These are phyloP conservation scores for Xestia rhomboidea DNA, from an alignment of 2,888 invertebrate species.

Conservation along the genomic window DNA sequence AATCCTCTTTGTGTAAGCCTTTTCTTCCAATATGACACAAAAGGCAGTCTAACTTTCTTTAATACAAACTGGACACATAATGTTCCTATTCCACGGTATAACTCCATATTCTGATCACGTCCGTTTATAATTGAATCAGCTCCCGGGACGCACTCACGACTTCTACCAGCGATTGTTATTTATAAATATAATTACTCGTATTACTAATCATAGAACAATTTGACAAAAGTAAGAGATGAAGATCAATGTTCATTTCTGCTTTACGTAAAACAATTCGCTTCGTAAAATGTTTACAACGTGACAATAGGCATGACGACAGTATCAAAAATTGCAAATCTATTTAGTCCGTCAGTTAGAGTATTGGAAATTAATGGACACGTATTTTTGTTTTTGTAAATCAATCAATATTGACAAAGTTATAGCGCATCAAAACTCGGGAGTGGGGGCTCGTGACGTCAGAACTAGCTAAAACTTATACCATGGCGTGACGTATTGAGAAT, in stretches of 20 bases:
- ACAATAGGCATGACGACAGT: too few species aligned
- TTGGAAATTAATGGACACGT: too few species aligned
- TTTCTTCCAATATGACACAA: not conserved
- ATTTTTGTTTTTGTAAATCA: too few species aligned
- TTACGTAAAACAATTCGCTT: too few species aligned
- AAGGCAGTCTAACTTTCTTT: not conserved
- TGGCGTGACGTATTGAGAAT: too few species aligned
- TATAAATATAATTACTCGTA: not conserved
- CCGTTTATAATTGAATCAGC: conserved; percentile 26
- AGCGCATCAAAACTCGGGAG: too few species aligned
- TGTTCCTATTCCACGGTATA: not conserved
- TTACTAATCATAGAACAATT: conserved; percentile 10
- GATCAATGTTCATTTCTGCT: not conserved
- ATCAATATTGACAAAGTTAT: too few species aligned
- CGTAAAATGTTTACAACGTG: too few species aligned
- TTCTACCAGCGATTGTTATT: conserved; percentile 5
- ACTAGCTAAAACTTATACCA: too few species aligned
- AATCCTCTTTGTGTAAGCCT: not conserved
- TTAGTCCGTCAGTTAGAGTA: too few species aligned
- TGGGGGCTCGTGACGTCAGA: too few species aligned
- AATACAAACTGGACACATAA: not conserved
- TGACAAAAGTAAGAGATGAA: not conserved
- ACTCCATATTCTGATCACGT: conserved; percentile 10
- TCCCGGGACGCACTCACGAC: conserved; percentile 36
- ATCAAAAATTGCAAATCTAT: too few species aligned